Base-by-base conservation (phyloP, 2,888 invertebrate genomes). In the Cheilosia pagana region DNA sequence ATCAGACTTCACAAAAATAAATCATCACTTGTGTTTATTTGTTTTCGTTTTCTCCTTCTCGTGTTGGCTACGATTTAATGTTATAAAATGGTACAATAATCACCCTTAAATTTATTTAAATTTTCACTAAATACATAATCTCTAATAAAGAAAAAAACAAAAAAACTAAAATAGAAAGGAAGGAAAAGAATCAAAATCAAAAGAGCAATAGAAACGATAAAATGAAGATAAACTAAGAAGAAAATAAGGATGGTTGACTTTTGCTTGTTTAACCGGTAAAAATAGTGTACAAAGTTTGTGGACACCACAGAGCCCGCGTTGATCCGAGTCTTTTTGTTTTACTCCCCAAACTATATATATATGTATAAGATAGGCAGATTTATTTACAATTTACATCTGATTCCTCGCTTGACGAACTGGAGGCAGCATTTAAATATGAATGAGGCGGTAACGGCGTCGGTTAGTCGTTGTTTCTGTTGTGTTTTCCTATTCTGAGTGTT, bases 1-100 rank as follows among this genome's bases (percentile, higher is more conserved):
- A 87, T 90, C 91, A 90, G 91, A 90, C 91, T 90, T 90, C 87
- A 90, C 88, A 89, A 88, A 87, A 88, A 88, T 87, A 85, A 87
- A 72, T 87, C 87, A 78, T 87, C 87, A 86, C 78, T 76, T 87
- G 16, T 50, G 8, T 50, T 72, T 81, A 16, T 83, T 65, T 82
- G 68, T 86, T 81, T 87, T 83, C 71, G 82, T 86, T 57, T 70
- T 86, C 87, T 76, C 85, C 77, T 68, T 86, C 62, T 81, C 72
- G 41, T 78, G 74, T 82, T 82, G 78, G 67, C 78, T 83, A 76
- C 48, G 48, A 81, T 65, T 75, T 57, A 71, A 75, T 75, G 45
- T 79, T 59, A 81, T 85, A 85, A 85, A 81, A 85, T 85, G 75
- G 55, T 85, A 81, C 81, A 85, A 75, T 85, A 71, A 75, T 79